A percentile compares a stretch with the other conserved stretches of the same genome.
phyloP scores from a whole-genome alignment of 2,888 invertebrate species.

The Catocala nupta region DNA sequence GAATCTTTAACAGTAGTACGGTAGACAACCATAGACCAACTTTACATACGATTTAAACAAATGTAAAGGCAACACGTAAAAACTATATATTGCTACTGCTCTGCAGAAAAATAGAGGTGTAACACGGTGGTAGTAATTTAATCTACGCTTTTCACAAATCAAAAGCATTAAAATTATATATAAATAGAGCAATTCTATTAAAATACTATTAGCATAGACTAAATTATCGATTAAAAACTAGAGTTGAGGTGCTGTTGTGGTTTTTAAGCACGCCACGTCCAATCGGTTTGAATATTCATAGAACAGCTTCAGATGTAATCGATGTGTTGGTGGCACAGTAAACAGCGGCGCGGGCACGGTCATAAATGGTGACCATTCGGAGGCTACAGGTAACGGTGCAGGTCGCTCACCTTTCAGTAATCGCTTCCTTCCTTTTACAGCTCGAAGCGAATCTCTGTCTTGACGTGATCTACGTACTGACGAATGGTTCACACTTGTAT shows the following conservation, averaged over 20 bases:
- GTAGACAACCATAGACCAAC: no score
- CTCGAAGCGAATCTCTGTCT: conserved; percentile 72
- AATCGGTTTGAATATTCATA: conserved; percentile 71
- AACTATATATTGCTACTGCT: no score
- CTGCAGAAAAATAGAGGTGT: no score
- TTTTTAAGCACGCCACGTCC: conserved; percentile 59
- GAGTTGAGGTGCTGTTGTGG: background rate
- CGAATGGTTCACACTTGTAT: conserved; percentile 27
- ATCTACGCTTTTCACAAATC: no score
- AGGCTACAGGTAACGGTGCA: conserved; percentile 75
- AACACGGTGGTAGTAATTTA: no score
- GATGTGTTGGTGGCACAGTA: conserved; percentile 39
- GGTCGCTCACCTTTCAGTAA: conserved; percentile 84
- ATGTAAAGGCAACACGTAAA: no score
- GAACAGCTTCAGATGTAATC: conserved; percentile 70
- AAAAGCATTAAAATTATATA: no score
- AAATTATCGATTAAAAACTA: no score
- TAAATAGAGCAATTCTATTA: no score
- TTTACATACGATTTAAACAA: no score
- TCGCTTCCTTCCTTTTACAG: conserved; percentile 83
- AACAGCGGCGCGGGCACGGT: conserved; percentile 32
- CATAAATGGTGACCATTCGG: conserved; percentile 69
- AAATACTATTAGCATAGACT: no score
- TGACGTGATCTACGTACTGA: conserved; percentile 68
- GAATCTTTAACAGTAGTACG: no score